A percentile compares a stretch with the other conserved stretches of the same genome.
Conservation (phyloP, 2,113 vertebrate genomes). For the Penelope pileata region DNA sequence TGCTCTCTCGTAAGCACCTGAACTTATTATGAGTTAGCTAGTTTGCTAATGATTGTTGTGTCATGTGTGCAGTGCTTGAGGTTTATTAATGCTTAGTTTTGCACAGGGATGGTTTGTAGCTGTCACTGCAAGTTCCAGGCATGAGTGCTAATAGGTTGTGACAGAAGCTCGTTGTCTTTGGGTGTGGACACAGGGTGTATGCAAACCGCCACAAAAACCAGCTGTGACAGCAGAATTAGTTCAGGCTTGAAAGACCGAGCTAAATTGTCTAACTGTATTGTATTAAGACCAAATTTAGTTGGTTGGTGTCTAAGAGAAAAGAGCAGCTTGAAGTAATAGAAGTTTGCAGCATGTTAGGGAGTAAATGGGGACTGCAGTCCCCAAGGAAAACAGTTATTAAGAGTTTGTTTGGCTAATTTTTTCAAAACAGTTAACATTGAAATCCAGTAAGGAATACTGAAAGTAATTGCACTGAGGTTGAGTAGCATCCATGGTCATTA, state of each 20-base stretch:
- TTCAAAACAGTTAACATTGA: not conserved
- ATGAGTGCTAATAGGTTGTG: not conserved
- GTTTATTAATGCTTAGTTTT: not conserved
- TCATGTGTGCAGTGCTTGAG: not conserved
- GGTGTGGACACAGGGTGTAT: rapidly evolving
- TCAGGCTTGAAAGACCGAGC: not conserved
- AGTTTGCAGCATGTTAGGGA: not conserved
- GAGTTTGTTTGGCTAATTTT: not conserved
- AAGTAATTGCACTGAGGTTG: not conserved
- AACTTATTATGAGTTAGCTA: not conserved
- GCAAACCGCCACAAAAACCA: not conserved
- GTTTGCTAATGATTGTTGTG: not conserved
- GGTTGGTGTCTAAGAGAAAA: not conserved
- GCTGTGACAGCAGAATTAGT: not conserved
- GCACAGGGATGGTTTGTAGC: not conserved
- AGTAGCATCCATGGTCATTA: not conserved
- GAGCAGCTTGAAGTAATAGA: not conserved
- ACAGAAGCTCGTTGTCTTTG: not conserved
- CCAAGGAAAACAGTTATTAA: not conserved
- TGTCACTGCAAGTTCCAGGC: not conserved
- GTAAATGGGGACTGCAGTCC: not conserved
- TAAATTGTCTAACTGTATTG: not conserved
- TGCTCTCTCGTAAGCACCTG: not conserved
- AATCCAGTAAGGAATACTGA: not conserved
- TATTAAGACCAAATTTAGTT: not conserved